These are phyloP conservation scores for Lasioglossum leucozonium DNA, from an alignment of 2,888 invertebrate species.

Conservation along the genomic window DNA sequence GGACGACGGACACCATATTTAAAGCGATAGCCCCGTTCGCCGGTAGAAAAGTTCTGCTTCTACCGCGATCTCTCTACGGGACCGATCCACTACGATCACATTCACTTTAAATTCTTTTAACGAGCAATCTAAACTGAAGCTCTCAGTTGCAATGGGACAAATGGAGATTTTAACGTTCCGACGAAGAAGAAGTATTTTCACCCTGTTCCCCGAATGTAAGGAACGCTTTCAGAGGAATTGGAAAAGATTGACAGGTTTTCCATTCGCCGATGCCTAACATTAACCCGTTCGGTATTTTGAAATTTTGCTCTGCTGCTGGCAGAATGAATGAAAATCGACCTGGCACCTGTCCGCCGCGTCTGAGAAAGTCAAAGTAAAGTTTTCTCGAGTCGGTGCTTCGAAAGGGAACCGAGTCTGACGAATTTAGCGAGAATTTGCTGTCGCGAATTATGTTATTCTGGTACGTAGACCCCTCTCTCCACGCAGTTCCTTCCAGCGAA, in stretches of 20 bases:
- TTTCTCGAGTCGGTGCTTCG: background rate
- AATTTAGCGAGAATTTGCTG: background rate
- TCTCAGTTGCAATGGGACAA: no score
- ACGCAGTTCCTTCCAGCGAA: background rate
- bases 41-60: background rate
- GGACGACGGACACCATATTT: slow-evolving; percentile 16
- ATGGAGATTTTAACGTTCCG: no score
- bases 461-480: background rate
- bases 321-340: background rate
- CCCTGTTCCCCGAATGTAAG: background rate
- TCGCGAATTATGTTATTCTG: background rate
- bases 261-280: background rate
- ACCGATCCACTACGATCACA: background rate
- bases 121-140: no score
- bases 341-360: background rate
- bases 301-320: background rate
- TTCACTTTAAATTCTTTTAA: no score
- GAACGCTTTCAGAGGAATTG: background rate
- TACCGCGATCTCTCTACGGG: no score
- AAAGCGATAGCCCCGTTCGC: background rate
- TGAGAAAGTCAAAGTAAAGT: background rate
- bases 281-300: background rate
- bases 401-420: background rate
- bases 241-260: background rate
- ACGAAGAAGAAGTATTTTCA: background rate